Conservation (phyloP, 2,797 vertebrate species). For the Lepidocolaptes lacrymiger region DNA sequence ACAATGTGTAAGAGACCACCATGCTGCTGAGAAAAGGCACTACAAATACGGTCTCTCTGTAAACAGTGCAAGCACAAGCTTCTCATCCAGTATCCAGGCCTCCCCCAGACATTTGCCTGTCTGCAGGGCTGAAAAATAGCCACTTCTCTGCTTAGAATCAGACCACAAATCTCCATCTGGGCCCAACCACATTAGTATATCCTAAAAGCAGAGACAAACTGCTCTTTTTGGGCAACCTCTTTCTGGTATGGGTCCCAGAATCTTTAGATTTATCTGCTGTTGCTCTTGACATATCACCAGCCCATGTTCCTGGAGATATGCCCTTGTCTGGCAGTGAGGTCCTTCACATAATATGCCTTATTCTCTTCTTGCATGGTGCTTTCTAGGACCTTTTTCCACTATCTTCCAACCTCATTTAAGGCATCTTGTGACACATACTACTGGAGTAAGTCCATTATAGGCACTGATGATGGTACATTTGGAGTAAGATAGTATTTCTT, state of each 20-base stretch:
- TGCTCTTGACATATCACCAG: not conserved
- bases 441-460: not conserved
- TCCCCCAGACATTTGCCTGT: accelerated
- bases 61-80: not conserved
- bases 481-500: not conserved
- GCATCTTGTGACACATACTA: not conserved
- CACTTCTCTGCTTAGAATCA: not conserved
- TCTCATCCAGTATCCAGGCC: not conserved
- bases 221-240: not conserved
- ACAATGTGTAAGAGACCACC: not conserved
- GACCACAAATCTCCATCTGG: not conserved
- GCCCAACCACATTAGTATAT: not conserved
- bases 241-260: not conserved
- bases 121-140: not conserved
- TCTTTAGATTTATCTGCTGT: not conserved
- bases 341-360: not conserved
- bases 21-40: not conserved
- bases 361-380: not conserved
- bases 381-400: not conserved
- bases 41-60: not conserved
- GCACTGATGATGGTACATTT: not conserved
- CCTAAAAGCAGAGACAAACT: not conserved
- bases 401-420: not conserved
- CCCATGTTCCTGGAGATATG: not conserved
- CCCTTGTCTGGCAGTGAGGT: too few species aligned